Evolutionary conservation across 2,797 vertebrate species (phyloP).

Genomic region (Halcyon smyrnensis): DNA sequence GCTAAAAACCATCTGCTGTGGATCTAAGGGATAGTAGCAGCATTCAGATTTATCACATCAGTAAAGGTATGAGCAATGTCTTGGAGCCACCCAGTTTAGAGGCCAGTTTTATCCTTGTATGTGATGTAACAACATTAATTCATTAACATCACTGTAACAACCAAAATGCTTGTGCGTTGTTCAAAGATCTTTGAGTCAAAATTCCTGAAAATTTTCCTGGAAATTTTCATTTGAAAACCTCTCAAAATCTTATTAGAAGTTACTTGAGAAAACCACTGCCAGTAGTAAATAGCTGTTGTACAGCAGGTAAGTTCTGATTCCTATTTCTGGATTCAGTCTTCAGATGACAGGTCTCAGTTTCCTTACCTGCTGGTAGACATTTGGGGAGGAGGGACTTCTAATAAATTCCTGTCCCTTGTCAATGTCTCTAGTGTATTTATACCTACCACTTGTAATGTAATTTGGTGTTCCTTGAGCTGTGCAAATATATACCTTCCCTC

Average conservation of each 20-base stretch:
- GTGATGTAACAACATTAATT: background rate
- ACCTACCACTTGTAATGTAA: background rate
- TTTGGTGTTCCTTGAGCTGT: background rate
- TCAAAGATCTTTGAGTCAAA: background rate
- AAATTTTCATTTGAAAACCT: background rate
- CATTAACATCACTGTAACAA: background rate
- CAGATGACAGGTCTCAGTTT: background rate
- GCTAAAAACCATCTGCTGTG: background rate
- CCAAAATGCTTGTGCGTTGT: background rate
- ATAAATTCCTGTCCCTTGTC: background rate
- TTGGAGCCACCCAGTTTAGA: background rate
- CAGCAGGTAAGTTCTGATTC: background rate
- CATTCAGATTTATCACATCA: background rate
- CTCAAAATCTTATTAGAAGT: background rate
- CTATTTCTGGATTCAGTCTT: background rate
- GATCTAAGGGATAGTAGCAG: background rate
- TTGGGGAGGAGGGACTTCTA: background rate
- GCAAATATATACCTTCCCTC: background rate
- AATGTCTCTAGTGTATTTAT: background rate
- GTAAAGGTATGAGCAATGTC: background rate
- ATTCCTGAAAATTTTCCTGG: background rate
- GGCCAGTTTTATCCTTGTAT: background rate
- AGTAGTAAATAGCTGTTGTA: background rate
- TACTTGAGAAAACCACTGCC: background rate
- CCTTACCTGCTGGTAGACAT: background rate